Percentiles rank a stretch among this genome's conserved stretches.
Evolutionary conservation across 2,113 vertebrate species (phyloP).

Genomic region (Propithecus coquereli): DNA sequence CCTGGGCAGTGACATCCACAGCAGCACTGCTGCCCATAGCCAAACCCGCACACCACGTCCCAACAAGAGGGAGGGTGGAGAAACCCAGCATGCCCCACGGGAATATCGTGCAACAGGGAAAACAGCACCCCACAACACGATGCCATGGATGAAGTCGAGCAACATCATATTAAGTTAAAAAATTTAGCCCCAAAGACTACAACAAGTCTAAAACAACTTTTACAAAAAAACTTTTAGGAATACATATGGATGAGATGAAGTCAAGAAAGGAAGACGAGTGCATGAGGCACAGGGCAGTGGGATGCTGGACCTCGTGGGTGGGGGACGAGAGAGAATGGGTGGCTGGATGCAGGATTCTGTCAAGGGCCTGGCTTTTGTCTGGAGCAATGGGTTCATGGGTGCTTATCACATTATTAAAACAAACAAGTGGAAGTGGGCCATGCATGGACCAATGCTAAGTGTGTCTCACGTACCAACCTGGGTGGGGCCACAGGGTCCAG

Average conservation of each 20-base stretch:
- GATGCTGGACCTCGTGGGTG: neutral
- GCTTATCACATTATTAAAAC: neutral
- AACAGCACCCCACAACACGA: neutral
- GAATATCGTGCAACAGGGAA: neutral
- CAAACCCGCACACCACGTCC: neutral
- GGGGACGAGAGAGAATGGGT: neutral
- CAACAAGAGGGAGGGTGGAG: neutral
- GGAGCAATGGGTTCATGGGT: neutral
- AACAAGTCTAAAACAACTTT: neutral
- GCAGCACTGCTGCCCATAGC: neutral
- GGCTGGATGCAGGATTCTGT: neutral
- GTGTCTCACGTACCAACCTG: neutral
- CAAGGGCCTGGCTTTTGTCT: neutral
- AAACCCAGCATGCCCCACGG: fast-evolving
- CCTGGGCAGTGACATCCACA: too few species aligned
- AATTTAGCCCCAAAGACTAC: neutral
- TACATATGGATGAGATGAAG: neutral
- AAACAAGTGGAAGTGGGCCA: neutral
- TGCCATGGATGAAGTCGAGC: neutral
- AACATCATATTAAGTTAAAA: neutral
- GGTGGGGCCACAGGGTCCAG: neutral
- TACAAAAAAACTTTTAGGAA: neutral
- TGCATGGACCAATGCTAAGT: neutral
- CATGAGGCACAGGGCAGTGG: neutral
- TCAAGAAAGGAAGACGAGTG: neutral